Percentiles rank a stretch among this genome's conserved stretches.
These are phyloP conservation scores for Nomia melanderi DNA, from an alignment of 1,140 invertebrate species.

Conservation along the genomic window DNA sequence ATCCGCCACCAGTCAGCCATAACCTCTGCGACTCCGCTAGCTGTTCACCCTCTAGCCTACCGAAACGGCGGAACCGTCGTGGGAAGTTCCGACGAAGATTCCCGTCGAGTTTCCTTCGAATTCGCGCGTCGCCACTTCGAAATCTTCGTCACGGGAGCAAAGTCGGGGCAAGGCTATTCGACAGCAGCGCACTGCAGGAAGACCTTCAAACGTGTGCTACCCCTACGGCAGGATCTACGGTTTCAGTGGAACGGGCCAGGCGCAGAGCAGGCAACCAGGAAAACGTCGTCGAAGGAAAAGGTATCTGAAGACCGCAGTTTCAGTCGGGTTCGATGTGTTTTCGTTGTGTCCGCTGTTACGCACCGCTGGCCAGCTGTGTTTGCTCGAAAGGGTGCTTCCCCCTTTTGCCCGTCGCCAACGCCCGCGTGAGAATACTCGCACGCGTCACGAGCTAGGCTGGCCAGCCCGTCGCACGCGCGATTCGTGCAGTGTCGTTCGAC, in stretches of 20 bases:
- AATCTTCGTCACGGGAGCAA: neutral
- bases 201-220: slow-evolving; percentile 18
- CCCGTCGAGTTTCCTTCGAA: neutral
- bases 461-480: neutral
- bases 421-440: slow-evolving; percentile 37
- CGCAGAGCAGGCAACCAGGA: no score
- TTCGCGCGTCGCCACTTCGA: neutral
- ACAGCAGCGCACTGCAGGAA: neutral
- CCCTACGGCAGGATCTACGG: slow-evolving; percentile 1
- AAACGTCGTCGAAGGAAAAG: neutral
- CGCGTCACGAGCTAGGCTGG: neutral
- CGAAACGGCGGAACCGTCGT: neutral
- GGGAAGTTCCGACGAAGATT: neutral
- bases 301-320: neutral
- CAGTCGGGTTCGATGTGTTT: neutral
- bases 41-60: neutral
- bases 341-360: neutral
- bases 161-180: neutral
- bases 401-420: slow-evolving; percentile 31
- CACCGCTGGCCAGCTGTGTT: neutral
- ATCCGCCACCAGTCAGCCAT: slow-evolving; percentile 58
- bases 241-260: slow-evolving; percentile 1
- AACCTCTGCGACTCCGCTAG: slow-evolving; percentile 54
- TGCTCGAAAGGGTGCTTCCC: neutral
- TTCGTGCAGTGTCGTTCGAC: neutral